Percentiles rank a stretch among this genome's conserved stretches.
Evolutionary conservation across 2,113 vertebrate species (phyloP).

Genomic region (Setophaga kirtlandii): DNA sequence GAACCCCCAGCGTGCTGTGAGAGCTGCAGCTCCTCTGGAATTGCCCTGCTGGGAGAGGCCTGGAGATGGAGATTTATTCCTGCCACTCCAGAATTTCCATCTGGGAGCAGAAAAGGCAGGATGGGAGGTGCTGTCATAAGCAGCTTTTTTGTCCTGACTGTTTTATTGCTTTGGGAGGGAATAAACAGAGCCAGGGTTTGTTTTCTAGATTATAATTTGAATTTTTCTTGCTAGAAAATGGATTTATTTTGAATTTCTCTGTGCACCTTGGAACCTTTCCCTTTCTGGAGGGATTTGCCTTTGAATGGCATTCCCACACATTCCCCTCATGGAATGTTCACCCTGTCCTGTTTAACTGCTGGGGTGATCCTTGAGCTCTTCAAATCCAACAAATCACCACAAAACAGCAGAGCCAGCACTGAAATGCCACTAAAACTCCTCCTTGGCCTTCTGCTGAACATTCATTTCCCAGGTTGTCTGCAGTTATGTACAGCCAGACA

Average conservation of each 20-base stretch:
- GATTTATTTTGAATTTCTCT: too few species aligned
- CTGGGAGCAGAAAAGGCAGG: background rate
- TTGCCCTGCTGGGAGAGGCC: background rate
- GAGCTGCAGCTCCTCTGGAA: background rate
- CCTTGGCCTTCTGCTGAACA: background rate
- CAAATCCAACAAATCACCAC: background rate
- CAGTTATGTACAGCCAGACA: background rate
- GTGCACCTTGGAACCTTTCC: background rate
- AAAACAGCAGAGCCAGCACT: background rate
- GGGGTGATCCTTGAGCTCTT: background rate
- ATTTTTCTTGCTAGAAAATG: background rate
- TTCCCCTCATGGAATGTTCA: background rate
- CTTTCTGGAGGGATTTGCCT: background rate
- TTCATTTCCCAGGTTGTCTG: background rate
- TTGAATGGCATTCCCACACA: background rate
- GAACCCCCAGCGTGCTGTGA: background rate
- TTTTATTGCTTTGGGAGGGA: background rate
- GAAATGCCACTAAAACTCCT: background rate
- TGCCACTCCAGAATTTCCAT: background rate
- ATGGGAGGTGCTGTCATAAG: background rate
- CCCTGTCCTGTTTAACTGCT: fast-evolving
- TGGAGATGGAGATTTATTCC: background rate
- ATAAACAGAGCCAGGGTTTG: background rate
- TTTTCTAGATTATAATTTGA: background rate
- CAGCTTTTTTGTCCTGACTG: background rate